A percentile compares a stretch with the other conserved stretches of the same genome.
Evolutionary conservation across 2,797 vertebrate genomes (phyloP).

Genomic region (Sebastes taczanowskii): DNA sequence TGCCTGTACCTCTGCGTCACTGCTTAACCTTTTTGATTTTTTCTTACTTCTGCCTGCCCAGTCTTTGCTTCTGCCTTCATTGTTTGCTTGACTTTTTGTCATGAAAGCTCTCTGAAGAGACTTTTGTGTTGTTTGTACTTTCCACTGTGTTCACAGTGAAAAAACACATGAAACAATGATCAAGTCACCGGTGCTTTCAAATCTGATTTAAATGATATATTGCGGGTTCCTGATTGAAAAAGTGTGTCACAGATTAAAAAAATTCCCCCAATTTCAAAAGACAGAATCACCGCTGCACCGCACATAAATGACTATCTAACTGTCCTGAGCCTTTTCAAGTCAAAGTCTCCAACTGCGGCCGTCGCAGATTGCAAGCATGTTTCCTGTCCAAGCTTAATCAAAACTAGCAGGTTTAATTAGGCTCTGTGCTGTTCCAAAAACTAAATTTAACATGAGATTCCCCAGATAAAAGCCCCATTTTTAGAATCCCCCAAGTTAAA

Average conservation of each 20-base stretch:
- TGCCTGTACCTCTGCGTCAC: neutral
- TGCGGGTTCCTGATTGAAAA: neutral
- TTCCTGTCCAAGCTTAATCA: neutral
- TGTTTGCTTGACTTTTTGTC: neutral
- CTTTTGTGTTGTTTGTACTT: neutral
- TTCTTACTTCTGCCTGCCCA: neutral
- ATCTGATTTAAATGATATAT: neutral
- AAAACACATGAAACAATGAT: neutral
- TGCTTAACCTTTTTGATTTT: neutral
- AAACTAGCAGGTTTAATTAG: conserved; percentile 32
- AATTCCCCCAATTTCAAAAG: neutral
- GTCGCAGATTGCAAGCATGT: neutral
- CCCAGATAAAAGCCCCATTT: conserved; percentile 21
- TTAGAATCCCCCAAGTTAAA: conserved; percentile 16
- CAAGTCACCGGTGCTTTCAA: neutral
- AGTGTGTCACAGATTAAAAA: neutral
- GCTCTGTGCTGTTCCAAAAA: neutral
- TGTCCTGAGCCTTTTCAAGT: neutral
- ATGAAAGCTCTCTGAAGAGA: neutral
- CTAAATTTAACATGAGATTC: conserved; percentile 2
- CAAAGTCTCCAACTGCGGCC: neutral
- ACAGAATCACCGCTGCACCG: neutral
- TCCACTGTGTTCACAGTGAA: neutral
- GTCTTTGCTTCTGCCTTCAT: neutral
- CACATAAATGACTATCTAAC: neutral